Conservation (phyloP, 1,140 invertebrate genomes). For the Neotoxoptera formosana region DNA sequence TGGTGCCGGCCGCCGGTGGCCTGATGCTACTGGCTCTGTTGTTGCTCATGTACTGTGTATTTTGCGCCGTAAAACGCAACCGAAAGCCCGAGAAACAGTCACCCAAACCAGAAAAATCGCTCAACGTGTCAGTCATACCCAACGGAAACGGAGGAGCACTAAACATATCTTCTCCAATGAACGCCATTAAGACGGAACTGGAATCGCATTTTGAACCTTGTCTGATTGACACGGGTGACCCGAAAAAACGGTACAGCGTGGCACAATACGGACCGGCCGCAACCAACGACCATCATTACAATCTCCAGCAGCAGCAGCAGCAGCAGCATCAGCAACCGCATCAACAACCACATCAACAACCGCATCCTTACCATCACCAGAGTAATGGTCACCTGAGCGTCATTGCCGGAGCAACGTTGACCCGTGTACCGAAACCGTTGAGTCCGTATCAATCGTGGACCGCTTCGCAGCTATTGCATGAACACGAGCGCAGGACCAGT, state of each 20-base stretch:
- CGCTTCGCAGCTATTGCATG: constrained; percentile 69
- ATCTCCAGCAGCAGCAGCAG: constrained; percentile 61
- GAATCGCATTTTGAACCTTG: constrained; percentile 63
- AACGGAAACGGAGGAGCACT: constrained; percentile 57
- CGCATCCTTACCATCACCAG: constrained; percentile 60
- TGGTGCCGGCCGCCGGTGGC: constrained; percentile 64
- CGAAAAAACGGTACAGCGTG: constrained; percentile 65
- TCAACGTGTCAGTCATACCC: constrained; percentile 62
- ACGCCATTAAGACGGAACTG: constrained; percentile 51
- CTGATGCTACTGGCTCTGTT: constrained; percentile 64
- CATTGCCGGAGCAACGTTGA: constrained; percentile 62
- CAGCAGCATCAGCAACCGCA: constrained; percentile 62
- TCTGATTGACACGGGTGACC: constrained; percentile 63
- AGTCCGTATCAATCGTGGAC: constrained; percentile 70
- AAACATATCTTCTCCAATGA: constrained; percentile 46
- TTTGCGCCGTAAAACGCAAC: constrained; percentile 64
- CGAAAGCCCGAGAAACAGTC: constrained; percentile 60
- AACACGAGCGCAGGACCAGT: constrained; percentile 69
- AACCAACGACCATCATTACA: constrained; percentile 41
- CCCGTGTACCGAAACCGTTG: constrained; percentile 64
- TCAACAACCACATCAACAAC: constrained; percentile 60
- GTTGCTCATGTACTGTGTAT: constrained; percentile 65
- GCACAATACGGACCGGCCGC: constrained; percentile 62
- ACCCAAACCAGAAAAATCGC: constrained; percentile 61
- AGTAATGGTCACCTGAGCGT: constrained; percentile 55